Evolutionary conservation across 2,797 vertebrate genomes (phyloP), one percentile per base, ranked within the genome.

Genomic region (Malacoctenus gilli): DNA sequence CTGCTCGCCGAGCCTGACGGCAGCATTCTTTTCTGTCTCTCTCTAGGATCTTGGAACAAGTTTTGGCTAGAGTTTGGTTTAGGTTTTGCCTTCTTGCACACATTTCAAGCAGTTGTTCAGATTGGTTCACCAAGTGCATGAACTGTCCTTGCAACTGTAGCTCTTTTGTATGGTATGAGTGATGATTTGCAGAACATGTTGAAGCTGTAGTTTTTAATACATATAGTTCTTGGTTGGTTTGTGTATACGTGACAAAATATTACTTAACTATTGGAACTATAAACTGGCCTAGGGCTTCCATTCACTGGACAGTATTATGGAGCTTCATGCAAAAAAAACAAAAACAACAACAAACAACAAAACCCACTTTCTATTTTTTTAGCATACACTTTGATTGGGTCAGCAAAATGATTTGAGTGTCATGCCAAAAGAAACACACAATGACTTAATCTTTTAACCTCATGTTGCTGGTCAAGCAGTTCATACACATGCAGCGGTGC

Each of bases 401-500:
- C 67, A 81, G 72, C 80, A 74, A 85, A 85, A 74, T 69, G 66
- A 85, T 82, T 67, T 19, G 36, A 77, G 38, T 30, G 16, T 42
- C 11, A 7, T 18, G 82, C 85, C 90, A 89, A 89, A 70, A 68
- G 54, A 89, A 90, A 85, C 77, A 79, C 46, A 51, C 19, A 63
- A n/a, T 28, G 41, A 77, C 52, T 79, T 82, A 72, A 75, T 84
- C 46, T 77, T 77, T 22, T 51, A 87, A 79, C 75, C 70, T 77
- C 41, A 31, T 87, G 84, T 75, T 84, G 74, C 77, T 79, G 81
- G 78, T 83, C 78, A n/a, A 65, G 44, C 69, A 72, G 82, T 87
- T 89, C 81, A 81, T 77, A 83, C 83, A 71, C 67, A 82, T 52
- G 25, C 30, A 42, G 43, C 32, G 23, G 34, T 54, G 21, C 37